phyloP scores from a whole-genome alignment of 2,888 invertebrate species.

The Oligia fasciuncula region DNA sequence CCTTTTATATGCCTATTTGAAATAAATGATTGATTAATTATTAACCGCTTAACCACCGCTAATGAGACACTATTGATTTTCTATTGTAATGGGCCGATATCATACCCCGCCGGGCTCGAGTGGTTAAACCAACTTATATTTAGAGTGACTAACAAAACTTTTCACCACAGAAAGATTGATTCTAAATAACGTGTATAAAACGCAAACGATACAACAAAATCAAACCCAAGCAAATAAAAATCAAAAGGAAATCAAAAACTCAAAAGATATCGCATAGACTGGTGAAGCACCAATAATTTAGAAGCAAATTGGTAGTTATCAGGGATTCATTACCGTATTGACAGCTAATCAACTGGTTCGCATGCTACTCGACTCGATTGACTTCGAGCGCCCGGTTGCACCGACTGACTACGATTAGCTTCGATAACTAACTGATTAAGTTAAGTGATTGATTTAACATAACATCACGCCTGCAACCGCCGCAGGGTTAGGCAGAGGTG shows the following conservation, averaged over 20 bases:
- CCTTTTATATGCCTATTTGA: too few species aligned
- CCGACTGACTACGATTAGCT: constrained; percentile 13
- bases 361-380: constrained; percentile 47
- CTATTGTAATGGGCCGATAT: too few species aligned
- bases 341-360: constrained; percentile 52
- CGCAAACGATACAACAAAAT: too few species aligned
- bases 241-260: neutral
- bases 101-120: too few species aligned
- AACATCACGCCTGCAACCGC: too few species aligned
- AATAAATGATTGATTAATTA: too few species aligned
- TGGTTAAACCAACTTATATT: too few species aligned
- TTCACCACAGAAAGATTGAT: neutral
- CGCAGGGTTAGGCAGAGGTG: neutral
- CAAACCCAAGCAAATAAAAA: neutral
- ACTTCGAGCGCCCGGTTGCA: constrained; percentile 33
- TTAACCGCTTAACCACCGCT: too few species aligned
- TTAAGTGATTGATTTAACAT: too few species aligned
- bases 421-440: too few species aligned
- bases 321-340: constrained; percentile 51
- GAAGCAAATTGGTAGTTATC: constrained; percentile 33
- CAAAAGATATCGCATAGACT: neutral
- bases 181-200: neutral
- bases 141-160: neutral
- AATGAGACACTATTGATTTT: too few species aligned
- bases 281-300: constrained; percentile 27